phyloP scores from a whole-genome alignment of 1,140 invertebrate genomes.

The Glossosoma conforme region DNA sequence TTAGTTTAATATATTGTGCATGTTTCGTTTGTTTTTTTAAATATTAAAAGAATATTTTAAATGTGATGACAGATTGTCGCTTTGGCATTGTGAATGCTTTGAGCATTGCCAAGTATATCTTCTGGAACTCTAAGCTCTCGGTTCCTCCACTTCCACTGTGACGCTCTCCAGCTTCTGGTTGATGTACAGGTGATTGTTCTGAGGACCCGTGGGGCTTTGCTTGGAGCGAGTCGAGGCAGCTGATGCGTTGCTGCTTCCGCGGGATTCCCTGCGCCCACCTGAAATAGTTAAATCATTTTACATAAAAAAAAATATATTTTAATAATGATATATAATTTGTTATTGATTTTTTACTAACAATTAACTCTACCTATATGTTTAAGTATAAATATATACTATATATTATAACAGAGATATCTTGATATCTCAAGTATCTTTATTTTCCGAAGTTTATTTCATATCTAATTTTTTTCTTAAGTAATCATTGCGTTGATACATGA shows the following conservation, averaged over 20 bases:
- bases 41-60: too few relatives aligned
- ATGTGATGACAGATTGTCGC: too few relatives aligned
- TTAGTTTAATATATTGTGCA: too few relatives aligned
- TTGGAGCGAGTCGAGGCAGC: conserved; percentile 52
- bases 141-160: conserved; percentile 53
- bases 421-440: too few relatives aligned
- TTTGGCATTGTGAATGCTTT: too few relatives aligned
- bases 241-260: conserved; percentile 62
- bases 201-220: conserved; percentile 44
- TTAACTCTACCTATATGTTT: background rate
- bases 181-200: conserved; percentile 35
- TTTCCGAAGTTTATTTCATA: too few relatives aligned
- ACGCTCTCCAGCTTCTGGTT: conserved; percentile 53
- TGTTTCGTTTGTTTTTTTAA: too few relatives aligned
- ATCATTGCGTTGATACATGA: too few relatives aligned
- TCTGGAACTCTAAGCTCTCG: conserved; percentile 39
- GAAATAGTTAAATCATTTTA: too few relatives aligned
- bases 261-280: conserved; percentile 63
- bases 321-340: background rate
- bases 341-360: background rate
- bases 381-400: background rate
- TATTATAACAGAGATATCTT: too few relatives aligned
- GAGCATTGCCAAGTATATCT: too few relatives aligned
- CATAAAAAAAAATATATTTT: conserved; percentile 34
- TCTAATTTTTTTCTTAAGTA: too few relatives aligned